Base-by-base conservation (phyloP, 2,888 invertebrate genomes). In the Autographa gamma region DNA sequence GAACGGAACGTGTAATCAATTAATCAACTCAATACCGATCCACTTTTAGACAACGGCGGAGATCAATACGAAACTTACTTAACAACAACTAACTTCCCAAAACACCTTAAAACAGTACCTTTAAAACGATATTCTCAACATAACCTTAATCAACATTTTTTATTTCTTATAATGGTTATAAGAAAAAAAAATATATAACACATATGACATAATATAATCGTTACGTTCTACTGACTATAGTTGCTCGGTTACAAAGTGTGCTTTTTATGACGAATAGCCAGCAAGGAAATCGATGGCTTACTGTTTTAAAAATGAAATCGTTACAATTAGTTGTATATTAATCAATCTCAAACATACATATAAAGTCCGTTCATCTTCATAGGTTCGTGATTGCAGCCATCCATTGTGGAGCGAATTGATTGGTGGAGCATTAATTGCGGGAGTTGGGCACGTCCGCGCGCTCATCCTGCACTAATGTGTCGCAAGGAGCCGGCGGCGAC, bases 401-500 rank as follows among this genome's bases (percentile, higher is more conserved):
- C n/a, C 59, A 32, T 59, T 59, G 31, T 32, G 16, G n/a, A 31
- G 32, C 32, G 32, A 59, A 59, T 59, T 59, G 59, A 59, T 59
- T 59, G 32, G 7, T 32, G 31, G 31, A 59, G 59, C n/a, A 32
- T 32, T 31, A 32, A 32, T 32, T 31, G 31, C 8, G 32, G 31
- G 16, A 16, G 58, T 25, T 14, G 13, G 25, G 25, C 32, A 31
- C 59, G 25, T 31, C 32, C 59, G 32, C 5, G 5, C 59, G 25
- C 16, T 59, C 59, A 59, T 16, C 59, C 59, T 7, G 31, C 4
- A 59, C 59, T 59, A 59, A 59, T 32, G 32, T n/a, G 31, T 32
- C 31, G 25, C n/a, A 32, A 16, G 6, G 31, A 59, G 32, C 19
- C 19, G 18, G 54, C 54, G 54, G 19, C 54, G 54, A 11, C 2